These are phyloP conservation scores for Tachysurus vachellii DNA, from an alignment of 2,113 vertebrate species.

Conservation along the genomic window DNA sequence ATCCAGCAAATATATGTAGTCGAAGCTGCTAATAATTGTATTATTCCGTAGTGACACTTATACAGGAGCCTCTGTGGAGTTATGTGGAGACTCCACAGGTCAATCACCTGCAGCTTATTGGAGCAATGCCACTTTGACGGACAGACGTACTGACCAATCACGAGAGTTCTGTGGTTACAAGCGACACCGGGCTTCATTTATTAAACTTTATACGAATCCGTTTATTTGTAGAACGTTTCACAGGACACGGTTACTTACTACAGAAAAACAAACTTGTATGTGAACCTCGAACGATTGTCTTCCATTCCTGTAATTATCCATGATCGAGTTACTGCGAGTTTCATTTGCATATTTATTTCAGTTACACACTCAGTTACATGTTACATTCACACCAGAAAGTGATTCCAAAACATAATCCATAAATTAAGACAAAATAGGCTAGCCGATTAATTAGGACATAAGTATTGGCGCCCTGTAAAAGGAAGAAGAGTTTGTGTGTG, in stretches of 20 bases:
- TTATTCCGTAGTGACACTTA: constrained; percentile 37
- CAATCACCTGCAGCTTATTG: constrained; percentile 1
- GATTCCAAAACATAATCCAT: neutral
- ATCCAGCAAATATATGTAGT: constrained; percentile 60
- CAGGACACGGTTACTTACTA: neutral
- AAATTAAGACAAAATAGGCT: neutral
- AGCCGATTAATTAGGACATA: neutral
- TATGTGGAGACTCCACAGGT: constrained; percentile 2
- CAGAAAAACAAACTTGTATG: neutral
- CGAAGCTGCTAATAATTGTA: constrained; percentile 73
- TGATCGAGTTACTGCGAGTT: neutral
- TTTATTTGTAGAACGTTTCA: neutral
- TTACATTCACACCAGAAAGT: neutral
- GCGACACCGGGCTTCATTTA: constrained; percentile 21
- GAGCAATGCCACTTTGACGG: constrained; percentile 38
- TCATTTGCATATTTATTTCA: neutral
- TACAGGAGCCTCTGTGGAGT: neutral
- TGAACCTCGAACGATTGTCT: neutral
- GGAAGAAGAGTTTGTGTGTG: neutral
- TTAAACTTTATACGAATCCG: no score
- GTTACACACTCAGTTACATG: neutral
- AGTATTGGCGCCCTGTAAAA: neutral
- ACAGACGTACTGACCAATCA: constrained; percentile 16
- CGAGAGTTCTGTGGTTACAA: constrained; percentile 7
- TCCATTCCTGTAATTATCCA: neutral